Conservation (phyloP, 2,888 invertebrate species). For the Priapulus caudatus region DNA sequence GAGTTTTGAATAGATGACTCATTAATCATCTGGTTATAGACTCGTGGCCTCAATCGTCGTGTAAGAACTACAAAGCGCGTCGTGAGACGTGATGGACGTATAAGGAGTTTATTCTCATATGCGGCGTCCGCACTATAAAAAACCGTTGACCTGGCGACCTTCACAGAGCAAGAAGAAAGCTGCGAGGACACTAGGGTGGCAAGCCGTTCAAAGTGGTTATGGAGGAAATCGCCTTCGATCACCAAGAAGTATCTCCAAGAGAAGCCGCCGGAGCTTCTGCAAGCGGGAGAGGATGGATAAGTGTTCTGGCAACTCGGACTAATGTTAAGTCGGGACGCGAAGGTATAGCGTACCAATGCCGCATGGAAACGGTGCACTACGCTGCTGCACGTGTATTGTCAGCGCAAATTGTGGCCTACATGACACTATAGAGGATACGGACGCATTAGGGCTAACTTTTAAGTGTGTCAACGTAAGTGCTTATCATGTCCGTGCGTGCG, state of each 20-base stretch:
- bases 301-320: slow-evolving; percentile 16
- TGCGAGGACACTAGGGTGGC: slow-evolving; percentile 64
- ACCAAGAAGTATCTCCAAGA: slow-evolving; percentile 74
- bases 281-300: slow-evolving; percentile 60
- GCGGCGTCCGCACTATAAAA: slow-evolving; percentile 60
- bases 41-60: neutral
- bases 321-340: too few species aligned
- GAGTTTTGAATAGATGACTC: too few species aligned
- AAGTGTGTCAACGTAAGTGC: neutral
- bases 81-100: slow-evolving; percentile 92
- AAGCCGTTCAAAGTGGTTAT: slow-evolving; percentile 93
- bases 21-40: too few species aligned
- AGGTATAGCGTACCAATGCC: too few species aligned
- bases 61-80: slow-evolving; percentile 34
- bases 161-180: slow-evolving; percentile 59
- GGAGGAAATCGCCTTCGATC: slow-evolving; percentile 78
- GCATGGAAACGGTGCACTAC: too few species aligned
- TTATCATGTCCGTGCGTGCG: neutral
- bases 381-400: neutral
- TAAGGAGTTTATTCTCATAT: slow-evolving; percentile 73
- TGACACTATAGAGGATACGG: too few species aligned
- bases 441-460: too few species aligned
- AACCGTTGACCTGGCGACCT: slow-evolving; percentile 65
- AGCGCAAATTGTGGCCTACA: neutral
- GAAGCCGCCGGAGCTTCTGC: slow-evolving; percentile 73